Base-by-base conservation (phyloP, 92 coral and sea anemone species). In the Pocillopora meandrina region DNA sequence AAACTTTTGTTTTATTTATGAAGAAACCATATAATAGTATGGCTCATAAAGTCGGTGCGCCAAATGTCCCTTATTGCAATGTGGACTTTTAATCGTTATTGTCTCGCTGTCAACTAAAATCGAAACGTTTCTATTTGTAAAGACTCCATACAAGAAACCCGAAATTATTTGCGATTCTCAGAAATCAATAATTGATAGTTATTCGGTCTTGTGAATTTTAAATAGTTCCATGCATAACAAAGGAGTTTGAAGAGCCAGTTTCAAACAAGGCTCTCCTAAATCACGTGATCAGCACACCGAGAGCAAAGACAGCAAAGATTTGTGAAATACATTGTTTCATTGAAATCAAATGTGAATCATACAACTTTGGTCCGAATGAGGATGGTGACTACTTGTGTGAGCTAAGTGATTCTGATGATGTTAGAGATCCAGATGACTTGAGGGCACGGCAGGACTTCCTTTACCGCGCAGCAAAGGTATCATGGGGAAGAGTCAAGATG, bases 351-450 rank as follows among this genome's bases (percentile, higher is more conserved):
- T 78, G 82, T 78, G 82, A 78, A 12, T 63, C 82, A 3, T 78
- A 78, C 82, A 78, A 62, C 56, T 77, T 31, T 34, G 82, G 71
- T 4, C 23, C 31, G 36, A 34, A 61, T 9, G 58, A 77, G 33
- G 34, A 9, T 65, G 82, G 82, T 16, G 61, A 33, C 18, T 58
- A 78, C 26, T 59, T 78, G 33, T 78, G 82, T 13, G 82, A 78
- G 72, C 72, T 78, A 1, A 78, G 82, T 20, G 72, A 78, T 47
- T 78, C 82, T 5, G 82, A 64, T 19, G 58, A 35, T 62, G 20
- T 34, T 5, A 62, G 72, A 47, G 60, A 63, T 36, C 71, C 70
- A 59, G 18, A 62, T n/a, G 82, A 78, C 33, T 78, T 23, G 71
- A 35, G 12, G n/a, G 21, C 72, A 23, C 36, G 16, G 47, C 82